Base-by-base conservation (phyloP, 2,888 invertebrate species). In the Nematopogon swammerdamellus region DNA sequence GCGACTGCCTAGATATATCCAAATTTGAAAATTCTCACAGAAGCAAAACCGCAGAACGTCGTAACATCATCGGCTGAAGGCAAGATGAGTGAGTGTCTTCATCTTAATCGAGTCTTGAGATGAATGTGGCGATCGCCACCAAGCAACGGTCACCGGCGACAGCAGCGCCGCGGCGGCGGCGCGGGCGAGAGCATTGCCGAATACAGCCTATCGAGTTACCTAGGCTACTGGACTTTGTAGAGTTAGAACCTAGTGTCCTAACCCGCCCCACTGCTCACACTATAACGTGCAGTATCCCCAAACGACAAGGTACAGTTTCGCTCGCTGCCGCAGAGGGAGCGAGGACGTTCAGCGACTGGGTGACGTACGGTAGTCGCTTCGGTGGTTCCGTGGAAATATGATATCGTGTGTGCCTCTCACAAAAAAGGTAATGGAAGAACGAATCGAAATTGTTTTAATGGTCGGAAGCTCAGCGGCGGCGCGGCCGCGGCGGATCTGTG, bases 341-440 rank as follows among this genome's bases (percentile, higher is more conserved):
- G 60, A 58, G 58, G 55, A 58, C 56, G 56, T 54, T 55, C 53
- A 63, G 60, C 71, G 69, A 73, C n/a, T n/a, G n/a, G n/a, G n/a
- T n/a, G n/a, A n/a, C n/a, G n/a, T n/a, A n/a, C n/a, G 72, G 74
- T 77, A 74, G 74, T 70, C 79, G 79, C 73, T 76, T 70, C 70
- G 77, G 62, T 79, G 77, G 70, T 72, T 79, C 79, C 77, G 72
- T 74, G 75, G 79, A 73, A 79, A 79, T 75, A 67, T 64, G 76
- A 79, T 76, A 77, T 67, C 66, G 70, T 68, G 75, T 72, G 75
- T 65, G 72, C 71, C 71, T 72, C 72, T 71, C 64, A 72, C 67
- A 76, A 76, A 77, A 79, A 75, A 42, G n/a, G 67, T 64, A 68
- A 70, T 73, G 61, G 62, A 59, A 68, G 69, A 65, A 68, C 63